Conservation (phyloP, 1,140 invertebrate genomes). For the Drosophila albomicans region DNA sequence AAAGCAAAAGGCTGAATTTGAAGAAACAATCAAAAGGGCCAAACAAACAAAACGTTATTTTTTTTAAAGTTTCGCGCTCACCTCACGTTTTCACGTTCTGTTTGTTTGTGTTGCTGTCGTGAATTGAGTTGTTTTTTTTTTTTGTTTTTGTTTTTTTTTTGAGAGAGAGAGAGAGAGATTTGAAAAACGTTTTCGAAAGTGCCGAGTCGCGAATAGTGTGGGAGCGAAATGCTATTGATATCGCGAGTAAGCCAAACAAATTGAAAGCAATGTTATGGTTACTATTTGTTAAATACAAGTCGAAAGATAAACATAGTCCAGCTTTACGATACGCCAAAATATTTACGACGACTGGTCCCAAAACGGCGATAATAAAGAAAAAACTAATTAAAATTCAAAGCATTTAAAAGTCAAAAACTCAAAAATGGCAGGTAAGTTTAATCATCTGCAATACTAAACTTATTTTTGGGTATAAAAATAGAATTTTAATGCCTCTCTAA, state of each 20-base stretch:
- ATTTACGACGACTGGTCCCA: conserved; percentile 7
- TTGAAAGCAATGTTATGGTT: conserved; percentile 51
- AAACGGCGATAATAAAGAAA: conserved; percentile 18
- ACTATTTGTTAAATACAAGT: conserved; percentile 47
- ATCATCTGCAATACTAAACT: neutral
- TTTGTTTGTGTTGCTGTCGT: conserved; percentile 20
- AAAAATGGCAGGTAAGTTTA: conserved; percentile 12
- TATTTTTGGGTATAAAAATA: too few relatives aligned
- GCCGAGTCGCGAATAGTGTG: neutral
- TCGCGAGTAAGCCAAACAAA: neutral
- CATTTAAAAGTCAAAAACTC: conserved; percentile 4
- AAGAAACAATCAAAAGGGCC: neutral
- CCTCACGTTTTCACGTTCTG: conserved; percentile 13
- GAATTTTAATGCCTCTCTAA: too few relatives aligned
- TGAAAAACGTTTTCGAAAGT: conserved; percentile 28
- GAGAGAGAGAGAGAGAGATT: neutral
- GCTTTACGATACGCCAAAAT: conserved; percentile 24
- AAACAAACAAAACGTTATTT: conserved; percentile 14
- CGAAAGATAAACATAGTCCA: conserved; percentile 28
- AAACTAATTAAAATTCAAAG: conserved; percentile 23
- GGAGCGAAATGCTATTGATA: neutral
- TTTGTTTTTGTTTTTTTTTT: conserved; percentile 4
- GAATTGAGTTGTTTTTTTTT: neutral
- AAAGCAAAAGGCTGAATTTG: neutral
- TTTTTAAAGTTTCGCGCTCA: conserved; percentile 32